Evolutionary conservation across 2,113 vertebrate species (phyloP), one percentile per base, ranked within the genome.

Genomic region (Morone chrysops): DNA sequence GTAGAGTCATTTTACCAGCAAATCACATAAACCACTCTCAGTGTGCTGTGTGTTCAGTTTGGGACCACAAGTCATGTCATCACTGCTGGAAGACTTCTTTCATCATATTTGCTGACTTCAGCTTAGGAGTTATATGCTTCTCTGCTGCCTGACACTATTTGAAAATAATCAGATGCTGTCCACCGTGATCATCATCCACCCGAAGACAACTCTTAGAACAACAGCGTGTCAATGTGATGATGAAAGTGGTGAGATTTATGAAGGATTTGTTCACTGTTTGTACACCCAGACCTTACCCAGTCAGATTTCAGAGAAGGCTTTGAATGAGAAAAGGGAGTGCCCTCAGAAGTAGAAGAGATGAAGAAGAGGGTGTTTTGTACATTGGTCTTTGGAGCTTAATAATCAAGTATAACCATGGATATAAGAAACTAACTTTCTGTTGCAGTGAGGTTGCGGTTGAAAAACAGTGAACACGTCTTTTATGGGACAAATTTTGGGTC

Each of bases 1-100:
- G n/a, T 25, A 59, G n/a, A 59, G 13, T 31, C 17, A 47, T 36
- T 57, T 66, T 45, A 83, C 41, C 66, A 22, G 36, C 17, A 75
- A 45, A 51, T 59, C 13, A 20, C 31, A 9, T 1, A 17, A 80
- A 8, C 50, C 9, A 31, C 31, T 51, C 41, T 62, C 20, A 56
- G 65, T 36, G 36, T 75, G 66, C 53, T 17, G 6, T 22, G 12
- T 53, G 20, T 53, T 20, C 48, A 79, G 56, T 43, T 38, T 48
- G 31, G 7, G n/a, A 70, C 22, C 48, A 36, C n/a, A 45, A 10
- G 0, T n/a, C 16, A 9, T 11, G 25, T 71, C 61, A 6, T 53
- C 17, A 10, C 11, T 76, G 73, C 53, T 62, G 68, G 53, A 0
- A 6, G 47, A 40, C n/a, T 16, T 51, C 18, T 59, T 16, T 1